A percentile compares a stretch with the other conserved stretches of the same genome.
Evolutionary conservation across 2,797 vertebrate genomes (phyloP).

Genomic region (Catamblyrhynchus diadema): DNA sequence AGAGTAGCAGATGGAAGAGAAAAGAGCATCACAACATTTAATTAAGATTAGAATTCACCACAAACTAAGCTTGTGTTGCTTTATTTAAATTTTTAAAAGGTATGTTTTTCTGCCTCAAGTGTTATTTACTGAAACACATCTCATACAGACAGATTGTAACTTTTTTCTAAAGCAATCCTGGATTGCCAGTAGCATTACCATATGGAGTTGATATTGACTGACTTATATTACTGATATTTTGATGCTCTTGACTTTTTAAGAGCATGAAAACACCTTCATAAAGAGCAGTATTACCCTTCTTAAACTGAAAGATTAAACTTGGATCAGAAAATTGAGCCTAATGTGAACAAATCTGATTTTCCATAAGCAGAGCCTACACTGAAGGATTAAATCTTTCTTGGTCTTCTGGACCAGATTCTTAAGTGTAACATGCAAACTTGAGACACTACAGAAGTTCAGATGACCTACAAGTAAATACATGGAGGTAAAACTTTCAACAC

Average conservation of each 20-base stretch:
- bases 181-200: not conserved
- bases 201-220: not conserved
- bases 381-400: not conserved
- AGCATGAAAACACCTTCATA: not conserved
- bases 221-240: not conserved
- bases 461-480: not conserved
- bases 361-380: not conserved
- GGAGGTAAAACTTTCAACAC: fast-evolving
- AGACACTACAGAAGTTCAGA: not conserved
- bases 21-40: not conserved
- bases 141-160: not conserved
- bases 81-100: not conserved
- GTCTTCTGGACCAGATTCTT: not conserved
- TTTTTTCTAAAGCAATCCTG: not conserved
- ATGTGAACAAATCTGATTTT: not conserved
- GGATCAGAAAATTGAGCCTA: not conserved
- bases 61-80: not conserved
- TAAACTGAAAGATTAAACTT: not conserved
- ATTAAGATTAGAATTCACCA: not conserved
- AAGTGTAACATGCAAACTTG: not conserved
- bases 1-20: not conserved
- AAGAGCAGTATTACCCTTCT: not conserved
- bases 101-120: not conserved
- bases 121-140: not conserved
- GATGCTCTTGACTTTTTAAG: not conserved